phyloP scores from a whole-genome alignment of 2,113 vertebrate genomes.

The Gymnogyps californianus region DNA sequence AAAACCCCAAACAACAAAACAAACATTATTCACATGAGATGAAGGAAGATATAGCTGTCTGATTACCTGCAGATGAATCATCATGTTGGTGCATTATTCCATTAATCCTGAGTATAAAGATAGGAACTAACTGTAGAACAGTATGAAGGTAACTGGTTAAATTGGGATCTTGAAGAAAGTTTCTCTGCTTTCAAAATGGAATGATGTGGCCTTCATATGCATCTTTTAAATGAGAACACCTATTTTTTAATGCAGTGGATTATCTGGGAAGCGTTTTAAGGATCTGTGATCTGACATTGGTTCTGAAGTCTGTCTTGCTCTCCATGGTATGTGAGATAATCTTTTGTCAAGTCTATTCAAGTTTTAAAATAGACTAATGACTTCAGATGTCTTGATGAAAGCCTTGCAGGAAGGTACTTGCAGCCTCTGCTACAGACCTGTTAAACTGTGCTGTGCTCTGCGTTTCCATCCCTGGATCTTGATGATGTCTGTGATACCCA shows the following conservation, averaged over 20 bases:
- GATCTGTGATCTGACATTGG: background rate
- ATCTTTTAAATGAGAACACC: background rate
- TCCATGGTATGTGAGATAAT: background rate
- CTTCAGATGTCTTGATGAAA: background rate
- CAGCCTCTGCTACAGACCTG: background rate
- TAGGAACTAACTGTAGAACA: background rate
- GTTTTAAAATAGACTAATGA: background rate
- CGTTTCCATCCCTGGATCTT: background rate
- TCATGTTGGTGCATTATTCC: background rate
- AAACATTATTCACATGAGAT: background rate
- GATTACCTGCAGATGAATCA: background rate
- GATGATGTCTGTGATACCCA: accelerated
- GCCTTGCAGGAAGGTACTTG: background rate
- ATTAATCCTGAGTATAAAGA: background rate
- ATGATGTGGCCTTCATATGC: background rate
- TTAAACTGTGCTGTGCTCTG: background rate
- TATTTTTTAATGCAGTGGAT: background rate
- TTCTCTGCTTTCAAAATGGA: background rate
- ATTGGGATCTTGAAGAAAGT: background rate
- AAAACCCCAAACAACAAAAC: background rate
- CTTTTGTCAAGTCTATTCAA: background rate
- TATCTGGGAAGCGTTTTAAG: background rate
- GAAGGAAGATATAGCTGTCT: background rate
- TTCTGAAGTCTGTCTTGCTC: background rate
- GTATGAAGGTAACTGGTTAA: background rate